A percentile compares a stretch with the other conserved stretches of the same genome.
Conservation (phyloP, 2,888 invertebrate species). For the Cylindroiulus punctatus region DNA sequence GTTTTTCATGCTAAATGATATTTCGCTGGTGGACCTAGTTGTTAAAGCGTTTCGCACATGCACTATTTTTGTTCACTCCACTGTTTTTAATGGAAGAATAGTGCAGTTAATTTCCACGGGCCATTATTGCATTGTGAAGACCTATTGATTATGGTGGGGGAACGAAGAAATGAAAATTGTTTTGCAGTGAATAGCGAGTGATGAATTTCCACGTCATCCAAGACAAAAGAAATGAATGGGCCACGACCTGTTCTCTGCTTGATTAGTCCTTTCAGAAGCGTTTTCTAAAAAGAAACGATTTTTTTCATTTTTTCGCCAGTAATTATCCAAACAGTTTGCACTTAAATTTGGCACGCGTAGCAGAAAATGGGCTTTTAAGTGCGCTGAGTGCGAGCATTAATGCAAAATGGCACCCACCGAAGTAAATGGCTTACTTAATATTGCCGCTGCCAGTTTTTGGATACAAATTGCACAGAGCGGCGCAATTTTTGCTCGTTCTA, state of each 20-base stretch:
- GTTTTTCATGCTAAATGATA: constrained; percentile 24
- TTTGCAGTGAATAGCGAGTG: constrained; percentile 41
- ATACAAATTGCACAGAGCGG: constrained; percentile 13
- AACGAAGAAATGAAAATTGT: constrained; percentile 45
- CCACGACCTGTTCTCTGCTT: constrained; percentile 43
- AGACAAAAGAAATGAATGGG: constrained; percentile 45
- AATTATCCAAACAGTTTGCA: constrained; percentile 47
- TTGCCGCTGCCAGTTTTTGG: neutral
- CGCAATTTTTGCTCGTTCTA: neutral
- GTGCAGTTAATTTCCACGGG: constrained; percentile 39
- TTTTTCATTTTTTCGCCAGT: neutral
- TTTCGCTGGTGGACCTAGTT: constrained; percentile 15
- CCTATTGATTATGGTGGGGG: constrained; percentile 41
- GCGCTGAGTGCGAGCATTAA: constrained; percentile 45
- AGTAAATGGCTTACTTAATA: constrained; percentile 43
- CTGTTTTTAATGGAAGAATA: constrained; percentile 36
- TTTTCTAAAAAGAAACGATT: constrained; percentile 43
- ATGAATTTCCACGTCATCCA: constrained; percentile 47
- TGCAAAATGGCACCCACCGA: constrained; percentile 43
- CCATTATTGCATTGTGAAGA: constrained; percentile 38
- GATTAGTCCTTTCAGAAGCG: constrained; percentile 45
- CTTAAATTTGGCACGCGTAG: constrained; percentile 39
- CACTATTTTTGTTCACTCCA: constrained; percentile 22
- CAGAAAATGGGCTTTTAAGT: constrained; percentile 45
- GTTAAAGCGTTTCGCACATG: constrained; percentile 30